Evolutionary conservation across 1,140 invertebrate genomes (phyloP).

Genomic region (Belonocnema kinseyi): DNA sequence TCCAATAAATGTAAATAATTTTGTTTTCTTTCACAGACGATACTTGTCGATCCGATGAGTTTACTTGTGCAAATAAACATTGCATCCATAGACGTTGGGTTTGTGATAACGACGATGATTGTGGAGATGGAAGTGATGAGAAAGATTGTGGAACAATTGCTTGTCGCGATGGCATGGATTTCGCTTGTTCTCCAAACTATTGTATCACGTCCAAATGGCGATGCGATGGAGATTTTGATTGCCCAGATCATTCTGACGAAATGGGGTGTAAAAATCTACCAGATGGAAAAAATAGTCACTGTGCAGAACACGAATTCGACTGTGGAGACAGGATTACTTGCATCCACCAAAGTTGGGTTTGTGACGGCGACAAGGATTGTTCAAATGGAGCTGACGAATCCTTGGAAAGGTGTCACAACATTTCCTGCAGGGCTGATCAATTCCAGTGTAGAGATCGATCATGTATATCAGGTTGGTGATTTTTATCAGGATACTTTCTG

Average conservation of each 20-base stretch:
- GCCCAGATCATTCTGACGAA: conserved; percentile 88
- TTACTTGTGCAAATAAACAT: conserved; percentile 91
- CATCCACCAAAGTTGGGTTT: conserved; percentile 89
- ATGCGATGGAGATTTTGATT: conserved; percentile 92
- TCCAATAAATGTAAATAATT: not conserved
- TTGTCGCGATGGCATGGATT: conserved; percentile 82
- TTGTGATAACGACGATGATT: conserved; percentile 93
- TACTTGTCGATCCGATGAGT: conserved; percentile 91
- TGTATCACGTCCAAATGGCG: conserved; percentile 86
- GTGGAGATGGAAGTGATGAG: conserved; percentile 89
- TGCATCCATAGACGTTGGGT: conserved; percentile 92
- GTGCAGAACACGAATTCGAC: conserved; percentile 86
- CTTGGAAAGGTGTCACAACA: conserved; percentile 81
- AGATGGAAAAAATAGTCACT: conserved; percentile 60
- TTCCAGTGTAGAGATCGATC: conserved; percentile 88
- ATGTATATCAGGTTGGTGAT: conserved; percentile 80
- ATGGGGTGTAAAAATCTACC: conserved; percentile 73
- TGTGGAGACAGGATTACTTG: conserved; percentile 91
- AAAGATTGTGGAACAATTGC: conserved; percentile 82
- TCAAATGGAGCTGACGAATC: conserved; percentile 88
- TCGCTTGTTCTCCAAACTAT: conserved; percentile 80
- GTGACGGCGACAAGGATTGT: conserved; percentile 91
- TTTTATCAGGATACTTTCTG: not conserved
- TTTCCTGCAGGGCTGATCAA: conserved; percentile 88
- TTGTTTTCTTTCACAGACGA: conserved; percentile 78